Evolutionary conservation across 2,888 invertebrate species (phyloP).

Genomic region (Quadroppia sp.): DNA sequence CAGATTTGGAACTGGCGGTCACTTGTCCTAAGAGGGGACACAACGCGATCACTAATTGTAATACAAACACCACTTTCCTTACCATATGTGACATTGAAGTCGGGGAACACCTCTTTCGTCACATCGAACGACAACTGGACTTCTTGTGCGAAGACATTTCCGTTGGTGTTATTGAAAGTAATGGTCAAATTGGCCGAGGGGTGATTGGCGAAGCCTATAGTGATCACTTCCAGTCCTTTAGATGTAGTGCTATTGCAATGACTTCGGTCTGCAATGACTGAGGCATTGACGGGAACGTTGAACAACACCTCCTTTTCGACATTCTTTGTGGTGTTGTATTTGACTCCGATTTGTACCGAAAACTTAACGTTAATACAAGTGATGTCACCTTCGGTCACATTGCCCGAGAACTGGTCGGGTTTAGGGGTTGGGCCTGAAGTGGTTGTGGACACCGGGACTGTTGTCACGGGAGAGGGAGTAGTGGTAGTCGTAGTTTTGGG

Average conservation of each 20-base stretch:
- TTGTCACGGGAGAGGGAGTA: constrained; percentile 51
- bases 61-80: no score
- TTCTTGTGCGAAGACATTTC: neutral
- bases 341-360: constrained; percentile 64
- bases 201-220: neutral
- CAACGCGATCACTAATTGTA: neutral
- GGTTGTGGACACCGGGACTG: constrained; percentile 50
- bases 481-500: constrained; percentile 52
- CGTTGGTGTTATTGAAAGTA: neutral
- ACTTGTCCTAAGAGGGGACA: no score
- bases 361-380: constrained; percentile 62
- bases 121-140: neutral
- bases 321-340: constrained; percentile 50
- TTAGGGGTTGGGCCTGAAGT: constrained; percentile 52
- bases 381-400: constrained; percentile 50
- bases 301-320: constrained; percentile 51
- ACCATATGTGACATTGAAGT: neutral
- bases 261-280: neutral
- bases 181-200: constrained; percentile 13
- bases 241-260: neutral
- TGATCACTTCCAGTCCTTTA: neutral
- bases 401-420: neutral
- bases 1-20: neutral
- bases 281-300: constrained; percentile 23
- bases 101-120: neutral